Base-by-base conservation (phyloP, 2,888 invertebrate species). In the Alviniconcha strummeri region DNA sequence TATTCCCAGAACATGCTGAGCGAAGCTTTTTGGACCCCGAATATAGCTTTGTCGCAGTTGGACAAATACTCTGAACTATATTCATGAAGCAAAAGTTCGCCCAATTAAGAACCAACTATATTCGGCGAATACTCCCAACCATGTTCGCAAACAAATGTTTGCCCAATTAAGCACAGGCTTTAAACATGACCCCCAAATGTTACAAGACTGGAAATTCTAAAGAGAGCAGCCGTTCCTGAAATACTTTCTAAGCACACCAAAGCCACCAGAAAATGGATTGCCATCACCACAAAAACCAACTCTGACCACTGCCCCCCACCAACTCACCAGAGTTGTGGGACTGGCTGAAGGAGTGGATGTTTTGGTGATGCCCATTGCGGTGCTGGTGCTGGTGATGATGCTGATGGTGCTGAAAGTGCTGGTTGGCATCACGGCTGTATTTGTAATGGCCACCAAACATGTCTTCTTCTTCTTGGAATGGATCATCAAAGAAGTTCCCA, bases 401-500 rank as follows among this genome's bases (percentile, higher is more conserved):
- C 5, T 78, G 55, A 11, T 74, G 36, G 36, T 74, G 74, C 11
- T 82, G 82, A 54, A 71, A 60, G 55, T 74, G 74, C 54, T 80
- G 72, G 52, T 83, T 80, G 15, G 72, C 80, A 55, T 75, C 56
- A 13, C 67, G 55, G 11, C 75, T 67, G 36, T 80, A 79, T 75
- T 74, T 80, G 67, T 74, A 57, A 52, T 77, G 71, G 67, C 72
- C n/a, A 54, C 57, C 80, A 69, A 83, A 80, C 52, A 64, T 56
- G 55, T 77, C 83, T 13, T 81, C 82, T 4, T 72, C 83, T 19
- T 81, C 82, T 5, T 60, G 79, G 56, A 76, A 74, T n/a, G 60
- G 52, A 77, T 83, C 83, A 83, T 54, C 80, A 79, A 80, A 83
- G 75, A 81, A 74, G 72, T 84, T 75, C 13, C 76, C 85, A 80